Conservation (phyloP, 2,797 vertebrate genomes). For the Botia almorhae region DNA sequence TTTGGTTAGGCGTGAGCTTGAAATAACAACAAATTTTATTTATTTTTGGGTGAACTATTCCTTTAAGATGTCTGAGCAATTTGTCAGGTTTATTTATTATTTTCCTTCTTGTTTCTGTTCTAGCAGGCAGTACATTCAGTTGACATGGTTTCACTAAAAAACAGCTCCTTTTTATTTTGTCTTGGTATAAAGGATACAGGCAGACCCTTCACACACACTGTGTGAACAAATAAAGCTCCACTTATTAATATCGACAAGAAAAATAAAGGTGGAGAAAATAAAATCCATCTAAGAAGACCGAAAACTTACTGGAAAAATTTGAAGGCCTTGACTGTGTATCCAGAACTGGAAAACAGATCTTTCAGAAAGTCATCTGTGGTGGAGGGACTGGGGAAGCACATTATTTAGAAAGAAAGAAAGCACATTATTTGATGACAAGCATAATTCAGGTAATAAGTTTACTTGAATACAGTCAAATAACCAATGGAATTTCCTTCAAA, state of each 20-base stretch:
- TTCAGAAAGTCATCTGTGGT: constrained; percentile 84
- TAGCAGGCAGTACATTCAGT: background rate
- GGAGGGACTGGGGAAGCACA: constrained; percentile 71
- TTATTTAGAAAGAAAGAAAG: background rate
- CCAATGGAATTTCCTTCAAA: no score
- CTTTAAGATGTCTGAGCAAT: background rate
- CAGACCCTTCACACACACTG: background rate
- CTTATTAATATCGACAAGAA: background rate
- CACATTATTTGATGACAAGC: constrained; percentile 15
- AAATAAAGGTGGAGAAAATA: constrained; percentile 8
- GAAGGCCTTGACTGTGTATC: constrained; percentile 88
- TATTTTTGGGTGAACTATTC: background rate
- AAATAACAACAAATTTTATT: background rate
- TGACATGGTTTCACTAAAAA: constrained; percentile 7
- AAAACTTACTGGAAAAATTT: constrained; percentile 92
- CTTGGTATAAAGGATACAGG: background rate
- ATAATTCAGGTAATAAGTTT: background rate
- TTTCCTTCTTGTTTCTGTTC: background rate
- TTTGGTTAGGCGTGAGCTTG: background rate
- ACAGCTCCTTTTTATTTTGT: constrained; percentile 4
- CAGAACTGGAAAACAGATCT: constrained; percentile 83
- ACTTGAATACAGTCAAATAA: no score
- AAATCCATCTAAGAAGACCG: background rate
- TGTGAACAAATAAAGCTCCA: background rate
- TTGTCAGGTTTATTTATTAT: background rate